phyloP scores from a whole-genome alignment of 2,888 invertebrate genomes.

The Lithophane semibrunnea region DNA sequence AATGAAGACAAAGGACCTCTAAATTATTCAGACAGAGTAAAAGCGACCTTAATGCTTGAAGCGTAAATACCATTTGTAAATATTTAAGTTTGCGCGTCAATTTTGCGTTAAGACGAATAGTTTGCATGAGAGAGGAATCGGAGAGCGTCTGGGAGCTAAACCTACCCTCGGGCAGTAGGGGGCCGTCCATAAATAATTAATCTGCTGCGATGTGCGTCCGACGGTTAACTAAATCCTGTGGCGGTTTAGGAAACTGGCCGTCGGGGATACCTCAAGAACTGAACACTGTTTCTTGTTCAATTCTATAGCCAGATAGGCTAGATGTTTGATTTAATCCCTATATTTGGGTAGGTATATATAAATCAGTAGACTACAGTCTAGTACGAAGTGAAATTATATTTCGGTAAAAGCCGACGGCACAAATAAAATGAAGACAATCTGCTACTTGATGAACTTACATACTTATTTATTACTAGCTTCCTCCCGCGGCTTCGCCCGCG shows the following conservation, averaged over 20 bases:
- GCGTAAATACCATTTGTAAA: constrained; percentile 84
- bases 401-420: background rate
- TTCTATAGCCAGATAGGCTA: constrained; percentile 50
- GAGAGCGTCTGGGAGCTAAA: constrained; percentile 88
- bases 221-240: constrained; percentile 85
- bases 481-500: too few species aligned
- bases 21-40: constrained; percentile 87
- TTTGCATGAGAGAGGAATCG: constrained; percentile 88
- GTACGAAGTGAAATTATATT: background rate
- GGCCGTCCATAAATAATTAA: constrained; percentile 89
- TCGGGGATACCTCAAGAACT: constrained; percentile 70
- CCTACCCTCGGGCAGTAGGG: constrained; percentile 82
- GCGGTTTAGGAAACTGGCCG: constrained; percentile 79
- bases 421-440: background rate
- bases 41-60: constrained; percentile 83
- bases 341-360: constrained; percentile 1
- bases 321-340: constrained; percentile 43
- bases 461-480: background rate
- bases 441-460: background rate
- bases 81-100: constrained; percentile 86
- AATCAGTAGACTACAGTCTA: background rate
- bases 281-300: constrained; percentile 72
- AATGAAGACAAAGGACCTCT: constrained; percentile 88
- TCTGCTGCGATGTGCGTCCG: constrained; percentile 86
- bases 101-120: constrained; percentile 88